Conservation (phyloP, 2,888 invertebrate genomes). For the Allophyes oxyacanthae region DNA sequence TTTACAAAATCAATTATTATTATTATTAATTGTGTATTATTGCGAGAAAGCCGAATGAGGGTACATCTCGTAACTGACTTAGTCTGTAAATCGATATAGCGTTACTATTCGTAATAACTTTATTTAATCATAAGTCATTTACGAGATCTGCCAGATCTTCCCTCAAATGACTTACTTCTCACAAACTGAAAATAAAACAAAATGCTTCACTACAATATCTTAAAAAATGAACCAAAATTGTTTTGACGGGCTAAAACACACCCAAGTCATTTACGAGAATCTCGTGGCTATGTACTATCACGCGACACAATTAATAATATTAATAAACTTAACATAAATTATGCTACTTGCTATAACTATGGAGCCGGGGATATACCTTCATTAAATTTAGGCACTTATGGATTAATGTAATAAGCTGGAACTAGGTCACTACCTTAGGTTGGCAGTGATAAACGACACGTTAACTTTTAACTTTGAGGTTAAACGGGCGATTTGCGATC, state of each 20-base stretch:
- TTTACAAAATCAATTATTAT: slow-evolving; percentile 53
- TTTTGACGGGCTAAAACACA: background rate
- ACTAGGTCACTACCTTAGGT: slow-evolving; percentile 20
- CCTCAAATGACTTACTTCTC: background rate
- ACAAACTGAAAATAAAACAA: background rate
- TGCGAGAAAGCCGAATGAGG: background rate
- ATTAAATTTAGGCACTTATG: slow-evolving; percentile 48
- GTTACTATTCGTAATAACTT: background rate
- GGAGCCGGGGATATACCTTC: slow-evolving; percentile 42
- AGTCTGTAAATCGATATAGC: background rate
- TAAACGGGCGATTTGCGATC: slow-evolving; percentile 25
- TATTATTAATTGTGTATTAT: slow-evolving; percentile 31
- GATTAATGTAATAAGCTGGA: slow-evolving; percentile 36
- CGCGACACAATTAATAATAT: slow-evolving; percentile 32
- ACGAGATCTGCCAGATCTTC: background rate
- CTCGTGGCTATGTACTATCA: background rate
- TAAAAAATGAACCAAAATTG: background rate
- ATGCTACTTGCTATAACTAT: slow-evolving; percentile 38
- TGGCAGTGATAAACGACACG: slow-evolving; percentile 47
- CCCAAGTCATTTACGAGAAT: slow-evolving; percentile 2
- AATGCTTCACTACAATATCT: background rate
- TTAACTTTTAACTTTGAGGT: slow-evolving; percentile 23
- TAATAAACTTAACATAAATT: slow-evolving; percentile 45
- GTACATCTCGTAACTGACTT: background rate
- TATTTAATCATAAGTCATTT: background rate